Conservation (phyloP, 1,140 invertebrate genomes). For the Drosophila elegans region DNA sequence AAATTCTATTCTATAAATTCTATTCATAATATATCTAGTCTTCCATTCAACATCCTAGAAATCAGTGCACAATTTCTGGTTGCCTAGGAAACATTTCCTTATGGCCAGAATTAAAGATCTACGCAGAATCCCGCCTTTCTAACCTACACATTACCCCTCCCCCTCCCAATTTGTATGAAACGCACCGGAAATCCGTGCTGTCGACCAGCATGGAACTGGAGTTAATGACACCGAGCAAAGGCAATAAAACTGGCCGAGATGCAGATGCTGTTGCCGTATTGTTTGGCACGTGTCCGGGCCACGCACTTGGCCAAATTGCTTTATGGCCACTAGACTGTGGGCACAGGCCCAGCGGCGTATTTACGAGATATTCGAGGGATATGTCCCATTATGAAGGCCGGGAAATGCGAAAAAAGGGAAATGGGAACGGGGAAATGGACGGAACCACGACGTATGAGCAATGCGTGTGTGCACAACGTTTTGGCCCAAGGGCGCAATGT, state of each 20-base stretch:
- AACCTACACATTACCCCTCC: neutral
- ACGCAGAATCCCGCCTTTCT: neutral
- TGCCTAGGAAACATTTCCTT: neutral
- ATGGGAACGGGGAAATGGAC: conserved; percentile 6
- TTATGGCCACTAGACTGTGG: conserved; percentile 42
- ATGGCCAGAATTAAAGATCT: neutral
- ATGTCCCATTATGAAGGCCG: conserved; percentile 21
- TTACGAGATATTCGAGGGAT: conserved; percentile 21
- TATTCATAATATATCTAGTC: too few relatives aligned
- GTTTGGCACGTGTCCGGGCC: conserved; percentile 39
- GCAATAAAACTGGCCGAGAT: conserved; percentile 54
- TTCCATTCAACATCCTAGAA: too few relatives aligned
- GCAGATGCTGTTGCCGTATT: conserved; percentile 1
- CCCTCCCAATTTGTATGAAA: conserved; percentile 19
- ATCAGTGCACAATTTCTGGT: too few relatives aligned
- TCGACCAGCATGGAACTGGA: conserved; percentile 15
- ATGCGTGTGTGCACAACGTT: conserved; percentile 40
- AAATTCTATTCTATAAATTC: too few relatives aligned
- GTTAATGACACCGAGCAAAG: conserved; percentile 55
- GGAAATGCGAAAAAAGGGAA: conserved; percentile 5
- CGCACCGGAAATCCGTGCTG: conserved; percentile 18
- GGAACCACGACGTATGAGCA: conserved; percentile 56
- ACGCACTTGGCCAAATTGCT: conserved; percentile 61
- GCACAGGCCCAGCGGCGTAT: conserved; percentile 32
- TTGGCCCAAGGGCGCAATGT: conserved; percentile 57